phyloP scores from a whole-genome alignment of 1,140 invertebrate species.

The Eueides isabella region DNA sequence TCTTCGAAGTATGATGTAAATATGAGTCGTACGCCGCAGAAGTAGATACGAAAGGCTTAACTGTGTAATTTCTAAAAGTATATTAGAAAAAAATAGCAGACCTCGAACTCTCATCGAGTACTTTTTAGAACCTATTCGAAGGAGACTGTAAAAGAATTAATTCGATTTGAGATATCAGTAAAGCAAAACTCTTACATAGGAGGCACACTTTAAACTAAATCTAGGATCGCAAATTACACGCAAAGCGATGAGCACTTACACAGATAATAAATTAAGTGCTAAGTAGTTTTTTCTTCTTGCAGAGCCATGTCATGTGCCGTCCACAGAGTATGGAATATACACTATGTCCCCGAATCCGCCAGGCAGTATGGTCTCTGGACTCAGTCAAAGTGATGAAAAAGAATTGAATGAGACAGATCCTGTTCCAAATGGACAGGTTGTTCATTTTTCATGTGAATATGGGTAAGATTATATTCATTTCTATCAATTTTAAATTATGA shows the following conservation, averaged over 20 bases:
- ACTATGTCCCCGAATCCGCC: conserved; percentile 74
- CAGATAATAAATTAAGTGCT: too few species aligned
- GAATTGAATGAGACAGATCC: conserved; percentile 83
- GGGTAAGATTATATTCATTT: conserved; percentile 72
- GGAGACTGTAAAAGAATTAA: too few species aligned
- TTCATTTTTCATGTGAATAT: conserved; percentile 86
- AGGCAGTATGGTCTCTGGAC: conserved; percentile 65
- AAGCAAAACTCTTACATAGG: too few species aligned
- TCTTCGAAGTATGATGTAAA: not conserved
- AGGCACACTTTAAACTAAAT: too few species aligned
- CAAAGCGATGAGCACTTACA: too few species aligned
- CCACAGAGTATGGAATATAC: conserved; percentile 85
- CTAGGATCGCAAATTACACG: too few species aligned
- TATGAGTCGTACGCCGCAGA: too few species aligned
- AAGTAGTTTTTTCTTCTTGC: conserved; percentile 35
- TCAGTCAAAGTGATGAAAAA: conserved; percentile 66
- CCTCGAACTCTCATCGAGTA: not conserved
- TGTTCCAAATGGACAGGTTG: conserved; percentile 84
- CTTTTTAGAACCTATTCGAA: not conserved
- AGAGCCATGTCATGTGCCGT: conserved; percentile 87
- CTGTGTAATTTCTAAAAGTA: not conserved
- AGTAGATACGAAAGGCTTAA: too few species aligned
- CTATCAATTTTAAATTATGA: not conserved
- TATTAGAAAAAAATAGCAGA: not conserved
- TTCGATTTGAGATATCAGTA: too few species aligned